phyloP scores from a whole-genome alignment of 2,888 invertebrate genomes.

The Acanthosepion lycidas region DNA sequence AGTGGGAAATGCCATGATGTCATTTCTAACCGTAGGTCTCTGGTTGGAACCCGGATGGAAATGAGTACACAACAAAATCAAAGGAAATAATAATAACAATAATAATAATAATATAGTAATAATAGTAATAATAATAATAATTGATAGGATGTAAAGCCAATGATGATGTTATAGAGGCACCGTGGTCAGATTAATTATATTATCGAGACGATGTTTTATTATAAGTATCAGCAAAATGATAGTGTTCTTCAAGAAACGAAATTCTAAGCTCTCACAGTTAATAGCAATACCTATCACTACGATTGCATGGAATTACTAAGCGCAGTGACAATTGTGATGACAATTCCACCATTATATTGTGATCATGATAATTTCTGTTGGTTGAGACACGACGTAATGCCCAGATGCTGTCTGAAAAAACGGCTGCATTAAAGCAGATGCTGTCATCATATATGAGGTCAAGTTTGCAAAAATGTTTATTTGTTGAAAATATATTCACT shows the following conservation, averaged over 20 bases:
- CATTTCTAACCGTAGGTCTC: too few species aligned
- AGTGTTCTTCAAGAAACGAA: neutral
- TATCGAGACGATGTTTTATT: neutral
- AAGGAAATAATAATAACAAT: too few species aligned
- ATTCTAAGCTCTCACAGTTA: neutral
- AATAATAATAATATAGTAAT: too few species aligned
- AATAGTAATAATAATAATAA: too few species aligned
- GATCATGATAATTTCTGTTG: conserved; percentile 1
- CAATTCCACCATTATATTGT: neutral
- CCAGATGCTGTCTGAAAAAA: neutral
- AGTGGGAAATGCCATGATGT: too few species aligned
- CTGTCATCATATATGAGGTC: neutral
- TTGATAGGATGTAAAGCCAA: neutral
- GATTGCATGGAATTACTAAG: neutral
- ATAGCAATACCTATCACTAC: neutral
- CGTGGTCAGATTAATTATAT: neutral
- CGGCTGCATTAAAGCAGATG: neutral
- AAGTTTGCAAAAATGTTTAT: neutral
- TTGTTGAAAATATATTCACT: neutral
- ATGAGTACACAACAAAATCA: too few species aligned
- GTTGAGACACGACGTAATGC: neutral
- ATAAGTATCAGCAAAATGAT: neutral
- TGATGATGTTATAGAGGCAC: neutral
- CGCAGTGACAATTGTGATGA: neutral
- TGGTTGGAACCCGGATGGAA: too few species aligned